A percentile compares a stretch with the other conserved stretches of the same genome.
Conservation (phyloP, 2,888 invertebrate species). For the Eristalinus sepulchralis region DNA sequence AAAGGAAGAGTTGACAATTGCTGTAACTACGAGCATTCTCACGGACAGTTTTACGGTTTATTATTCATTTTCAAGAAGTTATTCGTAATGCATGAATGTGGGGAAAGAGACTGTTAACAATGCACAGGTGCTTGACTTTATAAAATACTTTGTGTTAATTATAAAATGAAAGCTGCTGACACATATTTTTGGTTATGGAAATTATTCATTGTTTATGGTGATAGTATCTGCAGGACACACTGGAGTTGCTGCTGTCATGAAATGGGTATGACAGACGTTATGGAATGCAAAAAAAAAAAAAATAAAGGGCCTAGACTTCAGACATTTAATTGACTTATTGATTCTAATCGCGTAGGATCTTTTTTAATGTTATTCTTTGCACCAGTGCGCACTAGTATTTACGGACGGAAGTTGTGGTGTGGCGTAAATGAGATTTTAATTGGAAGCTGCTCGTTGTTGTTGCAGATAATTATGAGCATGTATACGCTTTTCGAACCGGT, state of each 20-base stretch:
- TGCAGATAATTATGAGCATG: background rate
- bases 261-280: background rate
- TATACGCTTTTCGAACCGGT: no score
- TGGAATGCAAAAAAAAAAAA: background rate
- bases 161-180: slow-evolving; percentile 54
- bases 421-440: background rate
- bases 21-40: slow-evolving; percentile 31
- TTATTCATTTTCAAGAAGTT: slow-evolving; percentile 39
- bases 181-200: background rate
- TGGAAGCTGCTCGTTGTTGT: background rate
- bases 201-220: slow-evolving; percentile 26
- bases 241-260: background rate
- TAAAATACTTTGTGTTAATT: slow-evolving; percentile 39
- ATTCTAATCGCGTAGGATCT: background rate
- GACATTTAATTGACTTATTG: background rate
- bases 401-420: background rate
- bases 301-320: background rate
- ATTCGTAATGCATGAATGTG: background rate
- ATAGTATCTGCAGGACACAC: slow-evolving; percentile 16
- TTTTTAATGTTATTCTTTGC: background rate
- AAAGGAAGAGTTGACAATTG: slow-evolving; percentile 62
- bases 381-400: background rate
- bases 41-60: slow-evolving; percentile 47
- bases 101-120: background rate
- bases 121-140: slow-evolving; percentile 19